These are phyloP conservation scores for Tricholaema leucomelas DNA, from an alignment of 2,113 vertebrate genomes.

Conservation along the genomic window DNA sequence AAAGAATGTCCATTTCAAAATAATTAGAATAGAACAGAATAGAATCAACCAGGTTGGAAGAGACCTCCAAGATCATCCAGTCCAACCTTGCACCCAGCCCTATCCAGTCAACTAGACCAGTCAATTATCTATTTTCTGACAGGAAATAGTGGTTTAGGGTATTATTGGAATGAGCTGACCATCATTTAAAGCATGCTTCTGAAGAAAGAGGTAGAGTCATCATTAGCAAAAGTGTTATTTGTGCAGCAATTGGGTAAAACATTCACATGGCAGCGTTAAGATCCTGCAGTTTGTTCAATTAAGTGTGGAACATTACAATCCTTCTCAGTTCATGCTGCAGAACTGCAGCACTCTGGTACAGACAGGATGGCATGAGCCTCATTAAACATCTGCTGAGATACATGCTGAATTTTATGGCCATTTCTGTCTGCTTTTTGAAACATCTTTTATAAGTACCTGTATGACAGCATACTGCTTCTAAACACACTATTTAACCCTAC, in stretches of 20 bases:
- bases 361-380: neutral
- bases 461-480: neutral
- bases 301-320: neutral
- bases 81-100: too few species aligned
- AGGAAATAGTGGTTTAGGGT: neutral
- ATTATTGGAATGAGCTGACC: neutral
- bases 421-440: neutral
- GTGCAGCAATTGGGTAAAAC: neutral
- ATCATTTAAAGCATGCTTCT: neutral
- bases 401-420: neutral
- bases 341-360: neutral
- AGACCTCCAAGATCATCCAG: too few species aligned
- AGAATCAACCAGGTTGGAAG: too few species aligned
- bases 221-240: neutral
- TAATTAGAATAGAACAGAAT: too few species aligned
- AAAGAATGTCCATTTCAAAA: neutral
- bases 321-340: neutral
- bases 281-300: slow-evolving; percentile 1
- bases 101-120: too few species aligned
- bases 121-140: neutral
- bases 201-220: neutral
- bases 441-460: fast-evolving
- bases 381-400: neutral
- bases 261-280: neutral
- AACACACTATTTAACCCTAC: neutral